Evolutionary conservation across 2,888 invertebrate genomes (phyloP).

Genomic region (Lithodes maja): DNA sequence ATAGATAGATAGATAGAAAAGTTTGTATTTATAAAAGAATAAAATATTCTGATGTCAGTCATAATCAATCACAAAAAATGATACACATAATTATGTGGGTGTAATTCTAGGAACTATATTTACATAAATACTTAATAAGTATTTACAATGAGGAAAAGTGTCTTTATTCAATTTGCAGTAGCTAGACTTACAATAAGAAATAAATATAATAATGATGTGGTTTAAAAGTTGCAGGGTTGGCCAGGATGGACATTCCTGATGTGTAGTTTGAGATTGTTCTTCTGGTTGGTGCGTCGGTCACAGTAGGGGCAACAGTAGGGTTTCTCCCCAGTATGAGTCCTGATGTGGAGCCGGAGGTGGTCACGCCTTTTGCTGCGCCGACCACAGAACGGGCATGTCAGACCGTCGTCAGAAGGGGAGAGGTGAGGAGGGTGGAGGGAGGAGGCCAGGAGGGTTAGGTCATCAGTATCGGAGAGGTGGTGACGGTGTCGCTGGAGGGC

Average conservation of each 20-base stretch:
- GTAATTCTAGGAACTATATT: slow-evolving; percentile 7
- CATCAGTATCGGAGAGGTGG: slow-evolving; percentile 22
- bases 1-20: no score
- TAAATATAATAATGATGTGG: not conserved
- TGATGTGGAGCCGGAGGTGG: slow-evolving; percentile 68
- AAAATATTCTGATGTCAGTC: not conserved
- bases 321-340: slow-evolving; percentile 70
- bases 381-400: slow-evolving; percentile 68
- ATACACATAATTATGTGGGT: not conserved
- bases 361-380: slow-evolving; percentile 63
- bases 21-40: no score
- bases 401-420: slow-evolving; percentile 31
- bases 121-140: slow-evolving; percentile 1
- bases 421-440: slow-evolving; percentile 26
- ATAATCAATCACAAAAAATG: not conserved
- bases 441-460: slow-evolving; percentile 27
- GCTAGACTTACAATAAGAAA: slow-evolving; percentile 2
- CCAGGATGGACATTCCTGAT: slow-evolving; percentile 69
- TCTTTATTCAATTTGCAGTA: not conserved
- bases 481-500: slow-evolving; percentile 33
- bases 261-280: slow-evolving; percentile 69
- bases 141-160: slow-evolving; percentile 2
- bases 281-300: slow-evolving; percentile 69
- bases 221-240: slow-evolving; percentile 46
- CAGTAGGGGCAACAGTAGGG: slow-evolving; percentile 70